Conservation (phyloP, 1,140 invertebrate genomes). For the Maconellicoccus hirsutus region DNA sequence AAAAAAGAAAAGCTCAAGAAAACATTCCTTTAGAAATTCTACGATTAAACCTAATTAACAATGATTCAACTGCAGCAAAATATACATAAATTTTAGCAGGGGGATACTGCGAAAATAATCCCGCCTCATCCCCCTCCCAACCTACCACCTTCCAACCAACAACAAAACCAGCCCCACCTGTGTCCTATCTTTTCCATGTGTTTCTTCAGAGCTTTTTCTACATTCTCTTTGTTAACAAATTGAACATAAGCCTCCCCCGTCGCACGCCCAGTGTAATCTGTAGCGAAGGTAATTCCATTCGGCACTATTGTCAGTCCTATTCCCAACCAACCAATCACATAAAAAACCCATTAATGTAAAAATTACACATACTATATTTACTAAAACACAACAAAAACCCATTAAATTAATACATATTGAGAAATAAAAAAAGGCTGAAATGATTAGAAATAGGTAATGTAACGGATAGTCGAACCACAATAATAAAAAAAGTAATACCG, state of each 20-base stretch:
- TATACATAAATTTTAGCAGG: conserved; percentile 12
- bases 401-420: background rate
- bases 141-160: conserved; percentile 17
- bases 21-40: too few species aligned
- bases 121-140: conserved; percentile 20
- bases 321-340: conserved; percentile 42
- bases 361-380: conserved; percentile 31
- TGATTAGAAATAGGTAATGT: too few species aligned
- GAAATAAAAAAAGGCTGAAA: background rate
- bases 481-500: conserved; percentile 47
- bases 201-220: conserved; percentile 89
- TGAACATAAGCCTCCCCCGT: conserved; percentile 96
- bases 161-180: conserved; percentile 64
- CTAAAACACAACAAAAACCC: conserved; percentile 14
- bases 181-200: conserved; percentile 99
- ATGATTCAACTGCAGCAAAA: background rate
- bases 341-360: conserved; percentile 30
- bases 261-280: conserved; percentile 86
- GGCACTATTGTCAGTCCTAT: conserved; percentile 91
- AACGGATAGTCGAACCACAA: too few species aligned
- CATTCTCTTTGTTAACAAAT: conserved; percentile 88
- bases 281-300: conserved; percentile 89
- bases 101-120: conserved; percentile 18
- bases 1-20: background rate
- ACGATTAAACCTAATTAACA: background rate